Evolutionary conservation across 1,140 invertebrate species (phyloP).

Genomic region (Capitella teleta): DNA sequence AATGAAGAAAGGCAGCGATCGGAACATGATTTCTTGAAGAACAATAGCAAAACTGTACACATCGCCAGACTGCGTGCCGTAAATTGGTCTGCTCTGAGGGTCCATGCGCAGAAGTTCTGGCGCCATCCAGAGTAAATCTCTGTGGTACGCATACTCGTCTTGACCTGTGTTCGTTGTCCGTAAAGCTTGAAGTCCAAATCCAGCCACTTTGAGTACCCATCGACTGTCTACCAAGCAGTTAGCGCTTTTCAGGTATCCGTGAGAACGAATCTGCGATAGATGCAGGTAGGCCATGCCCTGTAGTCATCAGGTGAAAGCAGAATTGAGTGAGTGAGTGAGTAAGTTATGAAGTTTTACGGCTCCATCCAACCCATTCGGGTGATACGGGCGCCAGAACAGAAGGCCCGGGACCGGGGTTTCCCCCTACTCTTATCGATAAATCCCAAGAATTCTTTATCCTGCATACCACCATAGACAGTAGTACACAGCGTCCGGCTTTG

Average conservation of each 20-base stretch:
- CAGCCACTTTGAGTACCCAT: constrained; percentile 86
- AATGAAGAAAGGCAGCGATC: constrained; percentile 39
- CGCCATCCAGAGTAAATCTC: constrained; percentile 67
- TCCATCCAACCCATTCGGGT: too few species aligned
- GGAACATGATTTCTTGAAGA: constrained; percentile 81
- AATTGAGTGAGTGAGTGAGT: too few species aligned
- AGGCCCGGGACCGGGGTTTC: too few species aligned
- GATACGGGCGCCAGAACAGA: too few species aligned
- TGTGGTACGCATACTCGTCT: background rate
- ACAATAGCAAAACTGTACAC: constrained; percentile 93
- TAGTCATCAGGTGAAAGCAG: too few species aligned
- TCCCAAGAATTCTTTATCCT: too few species aligned
- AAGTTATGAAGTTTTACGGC: too few species aligned
- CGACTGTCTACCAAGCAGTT: constrained; percentile 96
- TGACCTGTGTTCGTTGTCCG: background rate
- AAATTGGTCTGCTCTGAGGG: constrained; percentile 17
- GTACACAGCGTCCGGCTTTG: too few species aligned
- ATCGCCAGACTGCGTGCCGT: constrained; percentile 76
- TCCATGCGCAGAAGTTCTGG: constrained; percentile 68
- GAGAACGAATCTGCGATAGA: constrained; percentile 62
- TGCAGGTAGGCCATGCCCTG: constrained; percentile 89
- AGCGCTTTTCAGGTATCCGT: constrained; percentile 86
- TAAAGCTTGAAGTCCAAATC: constrained; percentile 68
- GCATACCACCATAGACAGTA: too few species aligned
- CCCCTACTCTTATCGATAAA: too few species aligned